Percentiles rank a stretch among this genome's conserved stretches.
phyloP scores from a whole-genome alignment of 2,888 invertebrate species.

The Xestia ashworthii region DNA sequence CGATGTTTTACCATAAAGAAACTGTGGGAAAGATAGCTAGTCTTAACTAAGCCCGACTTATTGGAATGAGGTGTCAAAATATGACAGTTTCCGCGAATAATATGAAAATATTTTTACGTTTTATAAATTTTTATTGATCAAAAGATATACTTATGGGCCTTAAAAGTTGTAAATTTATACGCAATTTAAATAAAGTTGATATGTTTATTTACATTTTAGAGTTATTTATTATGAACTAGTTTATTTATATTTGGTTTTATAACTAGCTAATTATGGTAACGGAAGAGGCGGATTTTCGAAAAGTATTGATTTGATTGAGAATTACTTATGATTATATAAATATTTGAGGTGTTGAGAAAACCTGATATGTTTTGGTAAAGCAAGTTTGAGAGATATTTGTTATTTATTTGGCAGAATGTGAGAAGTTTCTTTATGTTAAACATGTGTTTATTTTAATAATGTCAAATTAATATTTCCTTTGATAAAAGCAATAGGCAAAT shows the following conservation, averaged over 20 bases:
- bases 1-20: conserved; percentile 8
- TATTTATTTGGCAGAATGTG: not conserved
- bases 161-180: conserved; percentile 34
- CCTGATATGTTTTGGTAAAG: not conserved
- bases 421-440: not conserved
- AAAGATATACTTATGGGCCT: conserved; percentile 16
- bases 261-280: conserved; percentile 47
- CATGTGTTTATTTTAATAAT: not conserved
- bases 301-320: conserved; percentile 30
- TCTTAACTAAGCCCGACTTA: conserved; percentile 15
- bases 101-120: conserved; percentile 39
- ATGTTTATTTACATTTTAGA: conserved; percentile 39
- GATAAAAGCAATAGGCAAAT: not conserved
- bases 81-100: conserved; percentile 28
- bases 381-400: not conserved
- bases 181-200: conserved; percentile 48
- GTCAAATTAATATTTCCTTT: not conserved
- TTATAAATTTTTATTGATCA: conserved; percentile 27
- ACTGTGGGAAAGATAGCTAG: not conserved
- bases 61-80: conserved; percentile 50
- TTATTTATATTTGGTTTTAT: conserved; percentile 44
- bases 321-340: conserved; percentile 24
- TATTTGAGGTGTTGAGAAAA: conserved; percentile 18
- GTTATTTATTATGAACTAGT: conserved; percentile 53
- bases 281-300: conserved; percentile 32